Evolutionary conservation across 2,888 invertebrate species (phyloP).

Genomic region (Protonemura montana): DNA sequence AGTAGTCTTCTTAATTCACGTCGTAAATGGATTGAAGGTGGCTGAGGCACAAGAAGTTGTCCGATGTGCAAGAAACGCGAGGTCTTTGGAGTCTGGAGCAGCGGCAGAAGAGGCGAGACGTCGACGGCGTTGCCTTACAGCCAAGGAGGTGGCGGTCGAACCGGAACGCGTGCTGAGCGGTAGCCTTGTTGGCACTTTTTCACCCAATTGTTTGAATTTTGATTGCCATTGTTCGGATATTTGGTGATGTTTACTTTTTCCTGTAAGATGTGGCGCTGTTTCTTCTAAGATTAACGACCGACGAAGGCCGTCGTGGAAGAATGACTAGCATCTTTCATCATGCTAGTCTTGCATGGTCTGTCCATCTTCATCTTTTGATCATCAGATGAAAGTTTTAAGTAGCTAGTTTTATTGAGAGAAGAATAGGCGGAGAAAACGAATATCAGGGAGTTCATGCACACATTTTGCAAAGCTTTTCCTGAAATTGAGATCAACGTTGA

Average conservation of each 20-base stretch:
- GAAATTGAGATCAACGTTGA: background rate
- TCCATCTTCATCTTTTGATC: background rate
- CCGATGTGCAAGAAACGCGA: background rate
- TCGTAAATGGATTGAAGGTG: background rate
- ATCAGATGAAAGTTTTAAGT: background rate
- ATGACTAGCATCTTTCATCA: background rate
- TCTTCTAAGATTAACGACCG: background rate
- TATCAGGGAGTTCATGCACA: too few relatives aligned
- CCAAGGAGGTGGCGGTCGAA: background rate
- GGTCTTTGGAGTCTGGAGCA: background rate
- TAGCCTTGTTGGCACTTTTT: background rate
- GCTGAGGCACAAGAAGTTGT: background rate
- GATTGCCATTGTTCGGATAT: constrained; percentile 12
- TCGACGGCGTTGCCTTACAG: background rate
- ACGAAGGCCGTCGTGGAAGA: background rate
- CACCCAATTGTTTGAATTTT: constrained; percentile 12
- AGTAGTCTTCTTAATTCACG: background rate
- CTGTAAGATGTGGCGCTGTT: background rate
- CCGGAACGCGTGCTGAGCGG: background rate
- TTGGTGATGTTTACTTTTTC: constrained; percentile 7
- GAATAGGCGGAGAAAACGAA: too few relatives aligned
- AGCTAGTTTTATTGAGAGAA: background rate
- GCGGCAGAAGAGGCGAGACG: background rate
- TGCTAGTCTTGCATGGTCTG: background rate
- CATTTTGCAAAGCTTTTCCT: background rate